These are phyloP conservation scores for Peromyscus polionotus DNA, from an alignment of 2,113 vertebrate species.

Conservation along the genomic window DNA sequence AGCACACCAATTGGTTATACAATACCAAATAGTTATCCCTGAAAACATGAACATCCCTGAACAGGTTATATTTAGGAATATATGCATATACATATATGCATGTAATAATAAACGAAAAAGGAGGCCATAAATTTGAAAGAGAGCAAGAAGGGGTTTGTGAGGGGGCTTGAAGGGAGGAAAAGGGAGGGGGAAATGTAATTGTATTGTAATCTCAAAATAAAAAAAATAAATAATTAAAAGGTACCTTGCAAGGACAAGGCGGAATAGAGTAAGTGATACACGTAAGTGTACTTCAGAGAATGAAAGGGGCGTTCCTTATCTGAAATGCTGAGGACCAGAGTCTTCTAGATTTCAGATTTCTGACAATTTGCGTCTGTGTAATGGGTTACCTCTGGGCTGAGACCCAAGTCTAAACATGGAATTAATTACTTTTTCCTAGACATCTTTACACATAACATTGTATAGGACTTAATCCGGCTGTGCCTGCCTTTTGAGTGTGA, in stretches of 20 bases:
- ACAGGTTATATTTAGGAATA: not conserved
- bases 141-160: not conserved
- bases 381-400: not conserved
- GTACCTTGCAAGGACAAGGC: constrained; percentile 27
- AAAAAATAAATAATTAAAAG: not conserved
- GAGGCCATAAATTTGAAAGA: not conserved
- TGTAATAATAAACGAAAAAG: not conserved
- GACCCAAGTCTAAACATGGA: not conserved
- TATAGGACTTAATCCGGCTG: not conserved
- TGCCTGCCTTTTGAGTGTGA: not conserved
- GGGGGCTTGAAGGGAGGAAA: too few species aligned
- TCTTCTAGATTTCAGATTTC: not conserved
- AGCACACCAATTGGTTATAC: not conserved
- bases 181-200: not conserved
- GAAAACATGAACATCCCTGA: not conserved
- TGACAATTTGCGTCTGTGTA: not conserved
- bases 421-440: not conserved
- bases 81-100: not conserved
- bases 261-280: not conserved
- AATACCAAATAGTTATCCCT: not conserved
- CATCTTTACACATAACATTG: not conserved
- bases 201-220: not conserved
- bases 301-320: not conserved
- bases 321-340: not conserved
- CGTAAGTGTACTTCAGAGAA: not conserved